Conservation (phyloP, 2,113 vertebrate species). For the Rhizomys pruinosus region DNA sequence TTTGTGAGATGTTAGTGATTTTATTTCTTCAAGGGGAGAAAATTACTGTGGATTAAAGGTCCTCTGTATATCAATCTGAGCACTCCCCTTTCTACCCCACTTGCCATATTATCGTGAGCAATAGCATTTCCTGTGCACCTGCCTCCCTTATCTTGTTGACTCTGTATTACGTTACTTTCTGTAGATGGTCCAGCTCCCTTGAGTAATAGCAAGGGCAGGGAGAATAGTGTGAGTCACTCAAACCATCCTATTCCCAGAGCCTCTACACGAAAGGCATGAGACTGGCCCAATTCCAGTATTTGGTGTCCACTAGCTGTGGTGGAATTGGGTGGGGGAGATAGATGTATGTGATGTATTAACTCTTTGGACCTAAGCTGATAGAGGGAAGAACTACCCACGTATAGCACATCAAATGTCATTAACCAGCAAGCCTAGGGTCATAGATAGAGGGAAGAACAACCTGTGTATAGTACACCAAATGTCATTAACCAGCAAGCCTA, state of each 20-base stretch:
- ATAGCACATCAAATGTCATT: not conserved
- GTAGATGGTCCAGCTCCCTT: not conserved
- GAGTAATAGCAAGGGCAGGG: not conserved
- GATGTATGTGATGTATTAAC: not conserved
- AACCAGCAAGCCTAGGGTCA: not conserved
- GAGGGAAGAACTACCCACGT: not conserved
- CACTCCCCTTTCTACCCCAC: not conserved
- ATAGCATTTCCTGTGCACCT: not conserved
- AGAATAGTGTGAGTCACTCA: not conserved
- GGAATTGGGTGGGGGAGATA: not conserved
- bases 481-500: not conserved
- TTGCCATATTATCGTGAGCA: not conserved
- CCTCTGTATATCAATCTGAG: not conserved
- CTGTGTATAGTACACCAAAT: not conserved
- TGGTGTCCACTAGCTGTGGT: not conserved
- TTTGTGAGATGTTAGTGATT: slow-evolving; percentile 19
- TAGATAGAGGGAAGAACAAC: not conserved
- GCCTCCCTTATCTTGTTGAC: not conserved
- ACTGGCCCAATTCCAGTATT: not conserved
- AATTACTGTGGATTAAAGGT: slow-evolving; percentile 33
- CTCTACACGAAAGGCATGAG: not conserved
- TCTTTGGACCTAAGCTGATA: not conserved
- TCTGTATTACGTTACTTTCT: not conserved
- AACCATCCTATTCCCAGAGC: not conserved
- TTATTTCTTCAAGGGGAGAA: not conserved